phyloP scores from a whole-genome alignment of 1,140 invertebrate genomes.

The Eueides isabella region DNA sequence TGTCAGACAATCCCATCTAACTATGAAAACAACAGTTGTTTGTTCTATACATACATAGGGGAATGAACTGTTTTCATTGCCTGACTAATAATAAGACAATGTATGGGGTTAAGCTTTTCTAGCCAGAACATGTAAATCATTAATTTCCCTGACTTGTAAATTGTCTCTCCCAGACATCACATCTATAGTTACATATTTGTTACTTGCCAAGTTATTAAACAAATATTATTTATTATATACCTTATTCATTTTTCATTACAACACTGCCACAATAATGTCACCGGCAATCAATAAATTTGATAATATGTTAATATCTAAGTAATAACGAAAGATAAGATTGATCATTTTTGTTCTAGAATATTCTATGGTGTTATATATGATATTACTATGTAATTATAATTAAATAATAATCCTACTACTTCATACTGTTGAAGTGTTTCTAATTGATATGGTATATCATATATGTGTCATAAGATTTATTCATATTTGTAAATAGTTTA shows the following conservation, averaged over 20 bases:
- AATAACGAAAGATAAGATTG: constrained; percentile 42
- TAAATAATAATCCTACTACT: constrained; percentile 17
- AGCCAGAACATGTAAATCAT: too few species aligned
- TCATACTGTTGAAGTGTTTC: constrained; percentile 9
- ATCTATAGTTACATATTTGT: too few species aligned
- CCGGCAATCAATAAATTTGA: constrained; percentile 17
- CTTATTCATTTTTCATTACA: neutral
- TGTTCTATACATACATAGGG: too few species aligned
- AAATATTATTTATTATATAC: too few species aligned
- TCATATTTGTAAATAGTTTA: neutral
- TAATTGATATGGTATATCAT: neutral
- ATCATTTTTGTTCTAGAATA: constrained; percentile 47
- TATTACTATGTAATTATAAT: neutral
- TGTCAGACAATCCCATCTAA: too few species aligned
- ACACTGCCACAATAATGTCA: neutral
- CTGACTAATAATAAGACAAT: too few species aligned
- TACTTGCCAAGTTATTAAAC: too few species aligned
- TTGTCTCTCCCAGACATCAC: too few species aligned
- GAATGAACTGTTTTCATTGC: too few species aligned
- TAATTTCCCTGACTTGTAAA: too few species aligned
- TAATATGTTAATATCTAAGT: constrained; percentile 14
- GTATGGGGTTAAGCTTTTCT: too few species aligned
- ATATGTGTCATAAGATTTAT: neutral
- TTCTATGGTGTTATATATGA: constrained; percentile 19
- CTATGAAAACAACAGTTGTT: too few species aligned